Evolutionary conservation across 2,888 invertebrate genomes (phyloP), one percentile per base, ranked within the genome.

Genomic region (Amphipoea lucens): DNA sequence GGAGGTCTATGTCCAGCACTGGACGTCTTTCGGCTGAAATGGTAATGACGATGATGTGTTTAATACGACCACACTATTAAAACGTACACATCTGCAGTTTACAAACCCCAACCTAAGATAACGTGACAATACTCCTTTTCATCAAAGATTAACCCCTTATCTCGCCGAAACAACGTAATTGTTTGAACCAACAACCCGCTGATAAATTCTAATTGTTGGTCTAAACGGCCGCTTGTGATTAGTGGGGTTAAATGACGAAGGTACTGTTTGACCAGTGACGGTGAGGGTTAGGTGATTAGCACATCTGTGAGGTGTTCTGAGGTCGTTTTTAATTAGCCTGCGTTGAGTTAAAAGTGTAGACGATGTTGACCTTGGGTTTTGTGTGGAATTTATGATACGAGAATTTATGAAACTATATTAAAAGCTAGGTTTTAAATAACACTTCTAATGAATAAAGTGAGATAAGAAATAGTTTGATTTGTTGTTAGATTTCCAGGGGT

Each of bases 121-220:
- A 79, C 40, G 62, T 77, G 84, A 74, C 83, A 86, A 69, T 65
- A 74, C 68, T 68, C 68, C 68, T 72, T 86, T 86, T 86, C 62
- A 72, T 72, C 78, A 74, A 65, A 74, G 65, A 42, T 79, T 72
- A 86, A 79, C 85, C 71, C 84, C 84, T 83, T 86, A 85, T 86
- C 87, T 79, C 72, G 74, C 65, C 29, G 45, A 72, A 79, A 76
- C 85, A 68, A 85, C 68, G 66, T 74, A 83, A 85, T 83, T 86
- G 87, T 85, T 86, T 79, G 51, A 76, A 68, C 71, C 29, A 78
- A 86, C 72, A 51, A 71, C 76, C 45, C 42, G 63, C 66, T 83
- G 85, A 85, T 85, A 87, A 87, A 79, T 84, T 77, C 72, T 74
- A 79, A 83, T 73, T 79, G 79, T 67, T 87, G 79, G 68, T 78